phyloP scores from a whole-genome alignment of 2,113 vertebrate genomes.

The Bubo bubo region DNA sequence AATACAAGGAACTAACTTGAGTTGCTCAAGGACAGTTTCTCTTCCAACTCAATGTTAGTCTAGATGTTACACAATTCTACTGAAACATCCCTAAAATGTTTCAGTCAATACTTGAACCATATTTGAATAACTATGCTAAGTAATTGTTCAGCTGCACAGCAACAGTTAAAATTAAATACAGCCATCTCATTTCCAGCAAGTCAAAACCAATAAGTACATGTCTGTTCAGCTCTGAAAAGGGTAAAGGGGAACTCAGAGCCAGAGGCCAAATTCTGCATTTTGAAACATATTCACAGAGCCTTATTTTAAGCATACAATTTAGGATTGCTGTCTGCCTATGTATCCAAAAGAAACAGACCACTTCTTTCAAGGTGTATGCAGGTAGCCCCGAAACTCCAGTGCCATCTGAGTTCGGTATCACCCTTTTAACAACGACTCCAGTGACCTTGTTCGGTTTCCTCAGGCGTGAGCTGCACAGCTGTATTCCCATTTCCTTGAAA shows the following conservation, averaged over 20 bases:
- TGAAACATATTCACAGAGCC: neutral
- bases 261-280: neutral
- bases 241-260: neutral
- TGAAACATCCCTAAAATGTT: neutral
- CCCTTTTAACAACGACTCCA: neutral
- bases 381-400: neutral
- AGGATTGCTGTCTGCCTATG: neutral
- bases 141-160: neutral
- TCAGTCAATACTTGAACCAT: neutral
- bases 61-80: neutral
- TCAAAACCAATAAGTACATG: neutral
- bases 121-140: neutral
- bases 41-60: neutral
- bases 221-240: neutral
- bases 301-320: neutral
- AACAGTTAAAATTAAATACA: neutral
- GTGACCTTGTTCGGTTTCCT: neutral
- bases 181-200: neutral
- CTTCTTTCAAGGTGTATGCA: neutral
- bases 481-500: neutral
- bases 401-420: fast-evolving
- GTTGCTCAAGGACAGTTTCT: neutral
- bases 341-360: neutral
- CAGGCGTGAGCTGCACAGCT: neutral
- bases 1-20: neutral